These are phyloP conservation scores for Gymnocypris eckloni DNA, from an alignment of 2,797 vertebrate genomes.

Conservation along the genomic window DNA sequence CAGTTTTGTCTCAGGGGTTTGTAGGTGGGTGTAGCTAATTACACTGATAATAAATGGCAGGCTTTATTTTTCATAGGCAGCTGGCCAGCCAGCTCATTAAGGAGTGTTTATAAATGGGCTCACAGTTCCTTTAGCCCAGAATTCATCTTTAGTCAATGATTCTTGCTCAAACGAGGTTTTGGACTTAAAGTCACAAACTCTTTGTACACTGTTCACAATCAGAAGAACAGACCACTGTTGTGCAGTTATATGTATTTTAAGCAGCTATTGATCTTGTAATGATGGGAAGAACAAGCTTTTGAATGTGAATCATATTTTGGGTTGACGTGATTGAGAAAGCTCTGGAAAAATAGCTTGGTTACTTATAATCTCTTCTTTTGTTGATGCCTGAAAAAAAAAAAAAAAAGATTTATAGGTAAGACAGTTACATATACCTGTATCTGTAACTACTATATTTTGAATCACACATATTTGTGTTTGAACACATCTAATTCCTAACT, in stretches of 20 bases:
- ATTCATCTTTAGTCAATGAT: background rate
- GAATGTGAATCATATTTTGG: background rate
- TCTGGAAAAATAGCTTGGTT: background rate
- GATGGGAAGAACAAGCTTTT: background rate
- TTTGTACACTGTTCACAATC: background rate
- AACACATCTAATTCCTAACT: too few species aligned
- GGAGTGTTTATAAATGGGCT: constrained; percentile 23
- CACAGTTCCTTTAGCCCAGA: background rate
- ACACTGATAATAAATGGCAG: constrained; percentile 43
- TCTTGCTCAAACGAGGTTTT: background rate
- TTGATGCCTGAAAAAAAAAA: background rate
- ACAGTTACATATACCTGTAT: too few species aligned
- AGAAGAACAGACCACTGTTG: background rate
- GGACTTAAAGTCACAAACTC: background rate
- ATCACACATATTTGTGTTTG: too few species aligned
- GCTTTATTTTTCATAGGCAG: constrained; percentile 47
- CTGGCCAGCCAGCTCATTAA: constrained; percentile 20
- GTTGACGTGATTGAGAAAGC: background rate
- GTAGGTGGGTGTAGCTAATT: constrained; percentile 52
- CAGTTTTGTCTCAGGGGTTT: constrained; percentile 35
- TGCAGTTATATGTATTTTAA: background rate
- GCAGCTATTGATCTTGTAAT: background rate
- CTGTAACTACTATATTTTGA: too few species aligned
- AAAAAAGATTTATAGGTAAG: too few species aligned
- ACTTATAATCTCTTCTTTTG: background rate